These are phyloP conservation scores for Vulpes ferrilata DNA, from an alignment of 2,113 vertebrate species.

Conservation along the genomic window DNA sequence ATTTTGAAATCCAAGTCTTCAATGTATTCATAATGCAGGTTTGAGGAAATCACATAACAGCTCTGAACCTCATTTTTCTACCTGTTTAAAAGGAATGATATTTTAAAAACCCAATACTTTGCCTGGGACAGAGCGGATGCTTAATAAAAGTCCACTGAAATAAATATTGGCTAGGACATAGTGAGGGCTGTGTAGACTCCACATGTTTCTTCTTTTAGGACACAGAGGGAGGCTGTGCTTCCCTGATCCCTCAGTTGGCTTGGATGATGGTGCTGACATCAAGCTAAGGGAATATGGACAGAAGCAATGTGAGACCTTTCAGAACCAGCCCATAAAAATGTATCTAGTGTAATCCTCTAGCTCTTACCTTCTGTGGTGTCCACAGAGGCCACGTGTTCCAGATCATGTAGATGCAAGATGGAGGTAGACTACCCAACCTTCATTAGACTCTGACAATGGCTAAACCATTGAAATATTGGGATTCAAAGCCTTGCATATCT, in stretches of 20 bases:
- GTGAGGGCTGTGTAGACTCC: not conserved
- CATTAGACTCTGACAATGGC: not conserved
- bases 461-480: not conserved
- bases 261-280: not conserved
- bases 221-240: not conserved
- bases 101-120: not conserved
- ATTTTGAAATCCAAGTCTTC: not conserved
- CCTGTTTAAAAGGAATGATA: not conserved
- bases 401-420: not conserved
- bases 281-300: not conserved
- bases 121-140: not conserved
- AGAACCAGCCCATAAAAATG: not conserved
- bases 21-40: not conserved
- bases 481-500: not conserved
- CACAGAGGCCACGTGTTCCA: not conserved
- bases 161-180: not conserved
- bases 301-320: not conserved
- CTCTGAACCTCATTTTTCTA: not conserved
- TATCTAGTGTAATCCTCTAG: too few relatives aligned
- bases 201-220: not conserved
- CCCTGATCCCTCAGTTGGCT: not conserved
- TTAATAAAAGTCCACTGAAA: not conserved
- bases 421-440: not conserved
- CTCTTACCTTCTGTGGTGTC: not conserved
- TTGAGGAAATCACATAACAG: not conserved